Percentiles rank a stretch among this genome's conserved stretches.
Evolutionary conservation across 1,140 invertebrate genomes (phyloP).

Genomic region (Zaprionus nigranus): DNA sequence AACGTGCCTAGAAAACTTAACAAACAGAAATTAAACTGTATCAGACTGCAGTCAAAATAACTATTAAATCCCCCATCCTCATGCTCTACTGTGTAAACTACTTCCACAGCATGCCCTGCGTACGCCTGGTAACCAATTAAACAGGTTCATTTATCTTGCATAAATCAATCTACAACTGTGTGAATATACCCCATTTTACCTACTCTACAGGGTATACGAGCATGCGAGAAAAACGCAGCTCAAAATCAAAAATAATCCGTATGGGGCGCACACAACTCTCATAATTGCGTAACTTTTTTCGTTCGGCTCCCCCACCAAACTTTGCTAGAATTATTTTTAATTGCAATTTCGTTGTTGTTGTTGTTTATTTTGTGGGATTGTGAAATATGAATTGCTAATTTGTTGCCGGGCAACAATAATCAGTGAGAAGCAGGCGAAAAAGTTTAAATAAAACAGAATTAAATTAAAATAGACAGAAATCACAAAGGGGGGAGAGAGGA

Average conservation of each 20-base stretch:
- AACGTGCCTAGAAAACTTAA: not conserved
- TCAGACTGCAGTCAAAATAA: not conserved
- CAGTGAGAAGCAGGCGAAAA: conserved; percentile 18
- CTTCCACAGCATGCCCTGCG: no score
- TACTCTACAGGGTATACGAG: conserved; percentile 38
- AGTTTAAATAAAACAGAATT: conserved; percentile 15
- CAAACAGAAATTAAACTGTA: not conserved
- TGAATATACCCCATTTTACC: not conserved
- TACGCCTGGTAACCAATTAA: no score
- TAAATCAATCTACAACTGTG: not conserved
- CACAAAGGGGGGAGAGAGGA: not conserved
- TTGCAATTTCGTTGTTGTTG: conserved; percentile 49
- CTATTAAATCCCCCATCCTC: not conserved
- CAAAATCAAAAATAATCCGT: conserved; percentile 63
- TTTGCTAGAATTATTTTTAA: conserved; percentile 50
- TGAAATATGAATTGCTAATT: conserved; percentile 66
- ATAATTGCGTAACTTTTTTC: conserved; percentile 32
- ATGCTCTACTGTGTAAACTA: conserved; percentile 19
- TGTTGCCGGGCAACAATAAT: conserved; percentile 32
- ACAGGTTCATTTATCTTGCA: not conserved
- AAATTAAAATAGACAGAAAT: not conserved
- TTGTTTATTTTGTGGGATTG: conserved; percentile 14
- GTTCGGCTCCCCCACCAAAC: not conserved
- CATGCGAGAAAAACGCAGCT: conserved; percentile 20
- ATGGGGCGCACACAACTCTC: not conserved